phyloP scores from a whole-genome alignment of 1,140 invertebrate genomes.

The Drosophila murphyi region DNA sequence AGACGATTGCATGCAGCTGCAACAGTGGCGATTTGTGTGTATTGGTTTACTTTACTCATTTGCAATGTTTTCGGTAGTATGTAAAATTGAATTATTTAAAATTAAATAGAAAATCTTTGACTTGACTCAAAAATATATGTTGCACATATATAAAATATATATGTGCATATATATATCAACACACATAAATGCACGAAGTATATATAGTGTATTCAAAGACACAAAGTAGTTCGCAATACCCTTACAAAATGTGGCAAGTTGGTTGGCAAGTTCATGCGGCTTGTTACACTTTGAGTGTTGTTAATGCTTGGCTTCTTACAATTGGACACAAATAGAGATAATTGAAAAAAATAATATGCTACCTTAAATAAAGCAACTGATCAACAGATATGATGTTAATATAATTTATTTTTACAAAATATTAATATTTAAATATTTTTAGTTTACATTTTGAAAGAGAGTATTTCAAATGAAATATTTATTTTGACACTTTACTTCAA shows the following conservation, averaged over 20 bases:
- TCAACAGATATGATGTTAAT: neutral
- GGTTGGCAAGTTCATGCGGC: neutral
- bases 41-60: constrained; percentile 79
- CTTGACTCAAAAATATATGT: constrained; percentile 63
- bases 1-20: constrained; percentile 34
- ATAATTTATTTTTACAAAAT: neutral
- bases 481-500: constrained; percentile 8
- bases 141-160: constrained; percentile 45
- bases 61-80: constrained; percentile 80
- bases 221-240: constrained; percentile 27
- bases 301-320: too few species aligned
- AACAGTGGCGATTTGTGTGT: constrained; percentile 34
- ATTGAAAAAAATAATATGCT: neutral
- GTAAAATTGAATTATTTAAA: constrained; percentile 83
- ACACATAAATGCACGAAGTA: neutral
- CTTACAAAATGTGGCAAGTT: neutral
- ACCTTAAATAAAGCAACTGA: neutral
- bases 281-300: neutral
- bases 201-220: constrained; percentile 16
- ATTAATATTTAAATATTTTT: neutral
- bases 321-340: neutral
- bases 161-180: constrained; percentile 17
- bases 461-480: constrained; percentile 12
- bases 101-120: constrained; percentile 83
- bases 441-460: neutral